A percentile compares a stretch with the other conserved stretches of the same genome.
phyloP scores from a whole-genome alignment of 2,113 vertebrate species.

The Chunga burmeisteri region DNA sequence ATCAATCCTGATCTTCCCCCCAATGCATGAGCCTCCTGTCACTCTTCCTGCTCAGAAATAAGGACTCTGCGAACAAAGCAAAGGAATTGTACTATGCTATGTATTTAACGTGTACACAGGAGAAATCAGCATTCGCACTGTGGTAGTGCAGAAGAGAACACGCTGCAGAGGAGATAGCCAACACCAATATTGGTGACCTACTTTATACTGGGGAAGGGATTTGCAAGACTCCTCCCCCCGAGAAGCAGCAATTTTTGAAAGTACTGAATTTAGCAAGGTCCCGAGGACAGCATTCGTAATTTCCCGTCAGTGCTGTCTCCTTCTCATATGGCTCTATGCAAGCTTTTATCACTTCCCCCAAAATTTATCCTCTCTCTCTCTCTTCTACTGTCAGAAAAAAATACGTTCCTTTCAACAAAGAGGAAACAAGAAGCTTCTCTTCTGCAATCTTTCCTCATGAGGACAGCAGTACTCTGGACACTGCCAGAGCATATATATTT shows the following conservation, averaged over 20 bases:
- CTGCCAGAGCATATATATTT: background rate
- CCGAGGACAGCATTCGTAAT: background rate
- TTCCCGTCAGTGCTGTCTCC: background rate
- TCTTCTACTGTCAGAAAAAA: background rate
- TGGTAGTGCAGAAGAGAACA: background rate
- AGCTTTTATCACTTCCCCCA: background rate
- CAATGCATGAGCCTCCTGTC: background rate
- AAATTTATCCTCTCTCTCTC: background rate
- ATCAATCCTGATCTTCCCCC: background rate
- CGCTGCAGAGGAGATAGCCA: background rate
- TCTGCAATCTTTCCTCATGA: background rate
- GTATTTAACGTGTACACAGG: background rate
- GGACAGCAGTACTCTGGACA: slow-evolving; percentile 7
- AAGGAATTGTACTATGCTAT: background rate
- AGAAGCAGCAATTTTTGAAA: background rate
- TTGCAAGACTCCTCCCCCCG: background rate
- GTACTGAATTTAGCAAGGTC: slow-evolving; percentile 16
- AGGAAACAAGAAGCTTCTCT: background rate
- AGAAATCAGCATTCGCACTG: background rate
- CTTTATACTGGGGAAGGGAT: background rate
- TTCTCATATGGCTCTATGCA: background rate
- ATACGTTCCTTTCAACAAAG: background rate
- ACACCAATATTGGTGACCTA: background rate
- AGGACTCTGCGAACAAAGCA: background rate
- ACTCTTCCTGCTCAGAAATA: background rate